Percentiles rank a stretch among this genome's conserved stretches.
Conservation (phyloP, 2,797 vertebrate species). For the Tenualosa ilisha region DNA sequence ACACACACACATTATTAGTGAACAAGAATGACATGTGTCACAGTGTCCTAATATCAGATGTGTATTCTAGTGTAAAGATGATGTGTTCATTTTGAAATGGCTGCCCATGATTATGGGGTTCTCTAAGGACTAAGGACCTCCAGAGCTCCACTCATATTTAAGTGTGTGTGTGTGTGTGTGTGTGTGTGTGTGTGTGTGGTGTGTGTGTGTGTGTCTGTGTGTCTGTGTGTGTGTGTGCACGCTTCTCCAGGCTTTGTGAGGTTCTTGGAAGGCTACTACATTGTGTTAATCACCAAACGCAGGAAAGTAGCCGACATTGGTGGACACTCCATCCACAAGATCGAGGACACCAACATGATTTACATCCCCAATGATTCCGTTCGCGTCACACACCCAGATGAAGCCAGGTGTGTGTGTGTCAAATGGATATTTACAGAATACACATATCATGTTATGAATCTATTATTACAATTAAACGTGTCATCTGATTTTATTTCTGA, state of each 20-base stretch:
- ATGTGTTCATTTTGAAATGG: too few relatives aligned
- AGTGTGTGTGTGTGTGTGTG: conserved; percentile 13
- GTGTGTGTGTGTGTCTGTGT: too few relatives aligned
- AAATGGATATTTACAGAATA: not conserved
- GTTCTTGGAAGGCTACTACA: conserved; percentile 97
- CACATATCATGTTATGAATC: not conserved
- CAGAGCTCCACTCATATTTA: not conserved
- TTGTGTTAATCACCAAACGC: conserved; percentile 94
- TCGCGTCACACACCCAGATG: conserved; percentile 90
- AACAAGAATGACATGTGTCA: not conserved
- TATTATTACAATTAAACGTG: not conserved
- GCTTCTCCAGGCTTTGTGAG: conserved; percentile 87
- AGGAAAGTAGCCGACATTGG: conserved; percentile 98
- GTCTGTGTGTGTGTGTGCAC: too few relatives aligned
- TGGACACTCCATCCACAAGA: conserved; percentile 95
- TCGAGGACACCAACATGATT: conserved; percentile 97
- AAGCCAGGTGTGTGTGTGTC: conserved; percentile 77
- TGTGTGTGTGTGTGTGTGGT: not conserved
- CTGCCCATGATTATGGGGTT: too few relatives aligned
- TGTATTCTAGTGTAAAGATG: too few relatives aligned
- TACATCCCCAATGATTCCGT: conserved; percentile 97
- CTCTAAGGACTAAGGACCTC: not conserved
- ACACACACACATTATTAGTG: not conserved
- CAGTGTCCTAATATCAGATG: not conserved
- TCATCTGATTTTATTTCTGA: not conserved